Conservation (phyloP, 2,113 vertebrate species). For the Thalassarche chlororhynchos region DNA sequence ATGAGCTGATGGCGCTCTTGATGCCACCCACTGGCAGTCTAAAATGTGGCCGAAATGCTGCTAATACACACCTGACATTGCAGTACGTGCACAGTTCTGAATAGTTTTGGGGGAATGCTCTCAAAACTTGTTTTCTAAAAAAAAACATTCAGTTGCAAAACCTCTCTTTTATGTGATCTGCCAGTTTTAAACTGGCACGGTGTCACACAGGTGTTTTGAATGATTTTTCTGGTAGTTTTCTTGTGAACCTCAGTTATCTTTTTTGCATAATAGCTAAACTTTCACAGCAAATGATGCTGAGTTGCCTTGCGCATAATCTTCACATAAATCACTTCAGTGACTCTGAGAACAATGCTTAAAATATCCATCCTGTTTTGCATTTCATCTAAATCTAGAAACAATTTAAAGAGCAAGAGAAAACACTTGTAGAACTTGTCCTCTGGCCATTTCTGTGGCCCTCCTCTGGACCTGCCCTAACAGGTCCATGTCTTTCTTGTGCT, state of each 20-base stretch:
- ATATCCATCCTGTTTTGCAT: background rate
- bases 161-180: background rate
- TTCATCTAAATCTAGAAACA: background rate
- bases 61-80: background rate
- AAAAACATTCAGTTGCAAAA: background rate
- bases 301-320: background rate
- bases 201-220: background rate
- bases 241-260: background rate
- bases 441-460: background rate
- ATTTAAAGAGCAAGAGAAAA: background rate
- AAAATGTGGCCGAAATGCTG: background rate
- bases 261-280: background rate
- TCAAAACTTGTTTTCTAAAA: background rate
- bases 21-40: background rate
- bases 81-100: background rate
- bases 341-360: background rate
- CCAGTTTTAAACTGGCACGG: background rate
- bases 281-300: background rate
- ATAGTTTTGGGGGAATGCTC: background rate
- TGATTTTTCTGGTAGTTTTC: background rate
- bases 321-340: background rate
- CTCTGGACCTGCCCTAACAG: background rate
- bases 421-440: background rate
- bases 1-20: background rate
- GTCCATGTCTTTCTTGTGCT: background rate